Evolutionary conservation across 2,113 vertebrate genomes (phyloP), one percentile per base, ranked within the genome.

Genomic region (Ivindomyrus marchei): DNA sequence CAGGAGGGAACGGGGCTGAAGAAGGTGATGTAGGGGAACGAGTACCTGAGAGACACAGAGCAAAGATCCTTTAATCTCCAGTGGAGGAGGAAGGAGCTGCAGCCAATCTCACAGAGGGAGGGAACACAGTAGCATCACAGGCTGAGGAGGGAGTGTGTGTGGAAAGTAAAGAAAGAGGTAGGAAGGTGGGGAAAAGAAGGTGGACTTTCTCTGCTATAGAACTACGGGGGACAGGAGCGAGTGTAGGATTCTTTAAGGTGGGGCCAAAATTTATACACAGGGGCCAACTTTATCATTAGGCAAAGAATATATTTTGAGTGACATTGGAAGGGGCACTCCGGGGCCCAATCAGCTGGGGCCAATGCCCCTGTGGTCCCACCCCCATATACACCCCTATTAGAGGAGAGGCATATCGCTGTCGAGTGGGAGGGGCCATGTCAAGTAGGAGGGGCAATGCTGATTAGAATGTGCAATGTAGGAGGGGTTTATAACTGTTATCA

Each of bases 61-160:
- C 89, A 56, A 52, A 87, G 56, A 62, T 66, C 84, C 84, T 87
- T 86, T 66, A 85, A 74, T 87, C 83, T 62, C 77, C 15, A 46
- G 77, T 24, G 19, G 83, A 90, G 53, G 46, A 85, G 19, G 84
- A 86, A 24, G 27, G 52, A 85, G 53, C 83, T 27, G 53, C 36
- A 53, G 47, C 19, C 70, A 11, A 47, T 49, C 88, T 45, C 88
- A 42, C 66, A 13, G 62, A 70, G 27, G n/a, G 10, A 70, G n/a
- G 62, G 62, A 13, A 31, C 24, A n/a, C n/a, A 27, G 62, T 1
- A 50, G n/a, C 88, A 66, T 19, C 7, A 49, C 66, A 24, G 88
- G 31, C 66, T 74, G 50, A 17, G 15, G 49, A 27, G 27, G n/a
- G 27, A 49, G 80, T 47, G 39, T 47, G 80, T 84, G 80, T 47